Conservation (phyloP, 1,140 invertebrate genomes). For the Pantala flavescens region DNA sequence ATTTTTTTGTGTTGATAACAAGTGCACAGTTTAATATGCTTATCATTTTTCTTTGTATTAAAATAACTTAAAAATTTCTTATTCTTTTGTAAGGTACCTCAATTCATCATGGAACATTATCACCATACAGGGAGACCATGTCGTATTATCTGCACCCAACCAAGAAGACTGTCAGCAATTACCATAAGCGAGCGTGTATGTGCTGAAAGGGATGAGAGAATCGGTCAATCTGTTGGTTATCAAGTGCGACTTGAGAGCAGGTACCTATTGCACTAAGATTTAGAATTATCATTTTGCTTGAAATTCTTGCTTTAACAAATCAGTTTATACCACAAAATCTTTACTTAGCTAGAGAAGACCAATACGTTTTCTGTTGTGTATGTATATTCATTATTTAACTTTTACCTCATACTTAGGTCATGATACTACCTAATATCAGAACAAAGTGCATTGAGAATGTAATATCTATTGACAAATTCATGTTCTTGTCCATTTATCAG, state of each 20-base stretch:
- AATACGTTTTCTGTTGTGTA: too few species aligned
- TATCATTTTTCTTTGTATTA: too few species aligned
- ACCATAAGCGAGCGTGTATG: slow-evolving; percentile 72
- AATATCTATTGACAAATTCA: too few species aligned
- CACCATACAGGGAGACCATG: slow-evolving; percentile 52
- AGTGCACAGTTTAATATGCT: too few species aligned
- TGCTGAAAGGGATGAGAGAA: slow-evolving; percentile 72
- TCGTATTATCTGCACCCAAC: slow-evolving; percentile 87
- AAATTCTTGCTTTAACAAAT: slow-evolving; percentile 14
- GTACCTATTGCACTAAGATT: slow-evolving; percentile 22
- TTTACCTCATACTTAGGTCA: too few species aligned
- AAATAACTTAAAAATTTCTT: too few species aligned
- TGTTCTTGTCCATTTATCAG: too few species aligned
- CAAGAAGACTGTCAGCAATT: slow-evolving; percentile 79
- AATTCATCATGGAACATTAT: slow-evolving; percentile 77
- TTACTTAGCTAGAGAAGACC: slow-evolving; percentile 18
- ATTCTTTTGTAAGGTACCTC: slow-evolving; percentile 49
- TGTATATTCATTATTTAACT: too few species aligned
- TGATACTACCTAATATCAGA: too few species aligned
- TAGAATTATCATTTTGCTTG: neutral
- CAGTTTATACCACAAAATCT: neutral
- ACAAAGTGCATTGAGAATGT: too few species aligned
- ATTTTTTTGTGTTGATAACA: too few species aligned
- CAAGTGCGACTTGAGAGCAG: slow-evolving; percentile 79
- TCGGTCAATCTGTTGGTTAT: slow-evolving; percentile 85